Percentiles rank a stretch among this genome's conserved stretches.
Conservation (phyloP, 1,140 invertebrate genomes). For the Macrostomum lignano region DNA sequence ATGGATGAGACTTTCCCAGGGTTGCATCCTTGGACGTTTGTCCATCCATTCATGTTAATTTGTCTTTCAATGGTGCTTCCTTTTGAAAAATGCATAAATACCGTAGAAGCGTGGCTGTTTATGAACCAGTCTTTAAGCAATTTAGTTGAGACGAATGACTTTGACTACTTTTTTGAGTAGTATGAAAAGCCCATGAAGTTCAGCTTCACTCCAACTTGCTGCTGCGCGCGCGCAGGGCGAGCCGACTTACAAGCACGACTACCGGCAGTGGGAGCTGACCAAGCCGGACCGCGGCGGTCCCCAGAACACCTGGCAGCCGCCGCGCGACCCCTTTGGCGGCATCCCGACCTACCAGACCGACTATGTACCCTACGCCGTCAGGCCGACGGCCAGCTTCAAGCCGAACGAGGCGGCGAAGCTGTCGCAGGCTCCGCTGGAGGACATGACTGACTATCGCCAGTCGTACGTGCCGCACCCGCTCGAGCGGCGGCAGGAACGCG, state of each 20-base stretch:
- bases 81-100: no score
- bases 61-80: no score
- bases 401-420: slow-evolving; percentile 14
- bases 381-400: slow-evolving; percentile 13
- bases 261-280: slow-evolving; percentile 18
- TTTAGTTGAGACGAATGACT: no score
- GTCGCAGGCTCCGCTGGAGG: slow-evolving; percentile 22
- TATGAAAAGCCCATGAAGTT: no score
- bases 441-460: slow-evolving; percentile 19
- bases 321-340: slow-evolving; percentile 17
- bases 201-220: no score
- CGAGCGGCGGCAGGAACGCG: slow-evolving; percentile 9
- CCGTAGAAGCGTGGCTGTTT: no score
- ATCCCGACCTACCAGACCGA: slow-evolving; percentile 19
- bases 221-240: no score
- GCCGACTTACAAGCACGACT: slow-evolving; percentile 27
- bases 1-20: no score
- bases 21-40: no score
- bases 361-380: slow-evolving; percentile 14
- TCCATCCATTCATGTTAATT: no score
- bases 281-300: slow-evolving; percentile 8
- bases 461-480: slow-evolving; percentile 20
- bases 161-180: no score
- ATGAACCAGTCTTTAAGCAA: no score
- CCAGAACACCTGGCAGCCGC: slow-evolving; percentile 14